phyloP scores from a whole-genome alignment of 53 echinoderm and acorn worm genomes.

The Crossaster papposus region DNA sequence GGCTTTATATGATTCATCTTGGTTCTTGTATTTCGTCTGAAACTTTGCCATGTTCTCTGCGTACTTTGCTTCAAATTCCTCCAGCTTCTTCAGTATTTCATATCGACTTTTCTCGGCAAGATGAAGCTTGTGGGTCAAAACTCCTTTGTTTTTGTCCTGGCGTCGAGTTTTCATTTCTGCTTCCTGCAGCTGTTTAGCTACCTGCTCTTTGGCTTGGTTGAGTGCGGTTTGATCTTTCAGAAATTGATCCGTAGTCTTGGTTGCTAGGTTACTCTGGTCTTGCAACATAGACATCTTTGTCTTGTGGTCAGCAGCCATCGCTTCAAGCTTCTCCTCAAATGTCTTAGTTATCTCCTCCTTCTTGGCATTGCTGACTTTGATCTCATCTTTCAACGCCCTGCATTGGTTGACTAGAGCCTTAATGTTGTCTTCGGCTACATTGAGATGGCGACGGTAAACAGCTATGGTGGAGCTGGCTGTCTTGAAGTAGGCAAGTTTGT shows the following conservation, averaged over 20 bases:
- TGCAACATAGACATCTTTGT: background rate
- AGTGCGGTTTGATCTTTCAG: background rate
- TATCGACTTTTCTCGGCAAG: background rate
- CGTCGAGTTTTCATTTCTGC: background rate
- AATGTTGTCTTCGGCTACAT: background rate
- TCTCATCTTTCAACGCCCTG: background rate
- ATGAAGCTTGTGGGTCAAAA: background rate
- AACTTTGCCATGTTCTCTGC: conserved; percentile 4
- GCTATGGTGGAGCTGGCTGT: background rate
- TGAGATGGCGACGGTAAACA: background rate
- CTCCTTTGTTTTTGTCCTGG: background rate
- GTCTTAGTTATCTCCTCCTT: background rate
- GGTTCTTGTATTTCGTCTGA: background rate
- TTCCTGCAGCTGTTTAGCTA: background rate
- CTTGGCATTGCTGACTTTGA: background rate
- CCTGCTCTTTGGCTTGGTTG: background rate
- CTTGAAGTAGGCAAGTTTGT: conserved; percentile 33
- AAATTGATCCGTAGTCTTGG: conserved; percentile 8
- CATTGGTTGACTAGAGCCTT: background rate
- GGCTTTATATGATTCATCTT: background rate
- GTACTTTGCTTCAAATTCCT: conserved; percentile 10
- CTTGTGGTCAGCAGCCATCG: conserved; percentile 26
- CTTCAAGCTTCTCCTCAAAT: conserved; percentile 5
- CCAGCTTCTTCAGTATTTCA: conserved; percentile 3
- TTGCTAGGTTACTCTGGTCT: background rate